Percentiles rank a stretch among this genome's conserved stretches.
phyloP scores from a whole-genome alignment of 2,797 vertebrate species.

The Cossypha caffra region DNA sequence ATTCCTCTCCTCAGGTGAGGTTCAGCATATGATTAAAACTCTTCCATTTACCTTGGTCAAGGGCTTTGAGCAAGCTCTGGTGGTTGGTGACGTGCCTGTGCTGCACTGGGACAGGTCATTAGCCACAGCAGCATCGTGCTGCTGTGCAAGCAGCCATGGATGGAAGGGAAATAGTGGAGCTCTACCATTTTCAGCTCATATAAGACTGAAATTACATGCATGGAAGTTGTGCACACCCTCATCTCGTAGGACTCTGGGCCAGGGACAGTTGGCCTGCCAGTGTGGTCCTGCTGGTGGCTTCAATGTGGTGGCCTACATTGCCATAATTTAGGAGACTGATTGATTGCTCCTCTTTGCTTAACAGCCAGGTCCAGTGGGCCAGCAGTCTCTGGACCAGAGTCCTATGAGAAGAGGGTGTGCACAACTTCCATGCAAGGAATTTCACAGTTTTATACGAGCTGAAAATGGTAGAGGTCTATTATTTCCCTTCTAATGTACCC shows the following conservation, averaged over 20 bases:
- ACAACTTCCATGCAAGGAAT: neutral
- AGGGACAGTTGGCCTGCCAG: neutral
- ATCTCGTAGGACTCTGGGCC: neutral
- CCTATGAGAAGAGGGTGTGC: neutral
- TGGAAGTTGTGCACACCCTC: neutral
- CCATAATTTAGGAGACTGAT: neutral
- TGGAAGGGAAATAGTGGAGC: neutral
- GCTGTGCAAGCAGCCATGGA: neutral
- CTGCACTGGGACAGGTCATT: neutral
- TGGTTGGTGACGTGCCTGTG: neutral
- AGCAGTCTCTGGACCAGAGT: neutral
- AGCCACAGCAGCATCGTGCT: accelerated
- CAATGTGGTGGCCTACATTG: accelerated
- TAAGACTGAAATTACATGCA: neutral
- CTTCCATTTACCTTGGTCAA: neutral
- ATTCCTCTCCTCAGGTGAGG: neutral
- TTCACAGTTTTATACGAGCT: neutral
- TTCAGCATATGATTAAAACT: neutral
- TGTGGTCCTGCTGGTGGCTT: too few relatives aligned
- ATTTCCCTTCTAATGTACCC: neutral
- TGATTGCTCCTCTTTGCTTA: neutral
- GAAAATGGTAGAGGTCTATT: neutral
- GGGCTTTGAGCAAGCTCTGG: neutral
- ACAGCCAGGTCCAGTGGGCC: neutral
- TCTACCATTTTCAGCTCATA: too few relatives aligned